Evolutionary conservation across 1,140 invertebrate genomes (phyloP).

Genomic region (Mylabris phalerata): DNA sequence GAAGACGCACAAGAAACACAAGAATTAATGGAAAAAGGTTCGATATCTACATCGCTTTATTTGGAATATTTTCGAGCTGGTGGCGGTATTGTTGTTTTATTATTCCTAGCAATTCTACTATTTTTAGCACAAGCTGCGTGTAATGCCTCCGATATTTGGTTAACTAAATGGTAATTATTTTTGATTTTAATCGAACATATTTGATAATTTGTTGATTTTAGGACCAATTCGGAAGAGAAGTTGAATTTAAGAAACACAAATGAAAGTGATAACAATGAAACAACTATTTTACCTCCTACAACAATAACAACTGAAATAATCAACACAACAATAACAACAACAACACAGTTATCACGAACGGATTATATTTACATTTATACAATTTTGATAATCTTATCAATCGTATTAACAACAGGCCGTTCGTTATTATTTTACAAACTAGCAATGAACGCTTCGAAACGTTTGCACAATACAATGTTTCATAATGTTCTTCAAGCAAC

Average conservation of each 20-base stretch:
- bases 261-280: too few species aligned
- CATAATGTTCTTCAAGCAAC: slow-evolving; percentile 60
- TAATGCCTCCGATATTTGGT: slow-evolving; percentile 62
- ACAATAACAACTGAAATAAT: slow-evolving; percentile 3
- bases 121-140: slow-evolving; percentile 46
- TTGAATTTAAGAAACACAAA: neutral
- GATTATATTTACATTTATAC: slow-evolving; percentile 37
- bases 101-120: slow-evolving; percentile 41
- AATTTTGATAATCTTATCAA: slow-evolving; percentile 32
- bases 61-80: slow-evolving; percentile 50
- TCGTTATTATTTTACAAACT: slow-evolving; percentile 69
- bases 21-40: slow-evolving; percentile 52
- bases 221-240: slow-evolving; percentile 49
- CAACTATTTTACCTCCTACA: neutral
- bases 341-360: neutral
- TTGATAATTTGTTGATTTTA: too few species aligned
- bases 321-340: slow-evolving; percentile 3
- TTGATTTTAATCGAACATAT: too few species aligned
- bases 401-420: slow-evolving; percentile 50
- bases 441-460: slow-evolving; percentile 72
- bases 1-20: slow-evolving; percentile 49
- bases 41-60: slow-evolving; percentile 47
- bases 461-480: slow-evolving; percentile 81
- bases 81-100: slow-evolving; percentile 42
- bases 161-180: slow-evolving; percentile 50